A percentile compares a stretch with the other conserved stretches of the same genome.
Evolutionary conservation across 2,888 invertebrate species (phyloP).

Genomic region (Lycia hirtaria): DNA sequence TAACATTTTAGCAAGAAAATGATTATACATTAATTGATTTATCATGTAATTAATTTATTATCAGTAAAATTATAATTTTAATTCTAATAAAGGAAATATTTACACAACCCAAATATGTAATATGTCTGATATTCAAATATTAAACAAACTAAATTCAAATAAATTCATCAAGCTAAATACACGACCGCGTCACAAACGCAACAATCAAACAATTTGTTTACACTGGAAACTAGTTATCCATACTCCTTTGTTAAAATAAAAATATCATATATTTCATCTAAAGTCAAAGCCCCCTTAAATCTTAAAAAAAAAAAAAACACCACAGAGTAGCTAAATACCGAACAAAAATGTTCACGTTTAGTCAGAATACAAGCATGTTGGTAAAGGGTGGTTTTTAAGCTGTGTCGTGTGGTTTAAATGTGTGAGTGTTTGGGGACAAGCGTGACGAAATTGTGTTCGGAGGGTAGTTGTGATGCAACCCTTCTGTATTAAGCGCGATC

Average conservation of each 20-base stretch:
- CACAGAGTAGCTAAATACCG: constrained; percentile 6
- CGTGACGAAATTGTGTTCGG: constrained; percentile 74
- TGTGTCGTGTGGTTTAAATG: constrained; percentile 33
- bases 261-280: constrained; percentile 69
- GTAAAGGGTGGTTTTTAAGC: constrained; percentile 39
- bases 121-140: constrained; percentile 23
- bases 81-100: neutral
- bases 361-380: constrained; percentile 24
- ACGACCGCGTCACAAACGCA: constrained; percentile 50
- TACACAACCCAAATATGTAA: constrained; percentile 3
- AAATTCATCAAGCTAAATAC: constrained; percentile 45
- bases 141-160: constrained; percentile 25
- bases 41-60: neutral
- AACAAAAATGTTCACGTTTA: neutral
- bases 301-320: constrained; percentile 2
- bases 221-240: constrained; percentile 78
- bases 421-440: constrained; percentile 58
- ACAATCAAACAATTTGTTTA: constrained; percentile 80
- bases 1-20: no score
- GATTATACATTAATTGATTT: neutral
- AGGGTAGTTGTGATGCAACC: constrained; percentile 76
- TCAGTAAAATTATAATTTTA: neutral
- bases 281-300: constrained; percentile 50
- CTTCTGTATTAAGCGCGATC: constrained; percentile 72
- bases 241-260: constrained; percentile 72